Base-by-base conservation (phyloP, 2,888 invertebrate species). In the Pocota personata region DNA sequence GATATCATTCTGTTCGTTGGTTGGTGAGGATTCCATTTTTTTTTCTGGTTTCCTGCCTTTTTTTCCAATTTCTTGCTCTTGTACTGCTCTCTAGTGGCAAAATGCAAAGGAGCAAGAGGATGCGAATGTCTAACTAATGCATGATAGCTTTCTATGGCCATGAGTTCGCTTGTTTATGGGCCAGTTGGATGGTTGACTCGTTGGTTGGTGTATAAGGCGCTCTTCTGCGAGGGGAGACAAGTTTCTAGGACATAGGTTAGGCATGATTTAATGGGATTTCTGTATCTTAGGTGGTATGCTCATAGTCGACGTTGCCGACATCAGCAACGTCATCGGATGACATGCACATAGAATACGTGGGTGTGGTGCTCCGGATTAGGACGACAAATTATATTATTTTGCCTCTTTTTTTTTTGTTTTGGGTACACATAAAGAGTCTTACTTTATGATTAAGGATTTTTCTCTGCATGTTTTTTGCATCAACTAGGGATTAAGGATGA, bases 1-100 rank as follows among this genome's bases (percentile, higher is more conserved):
- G 32, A 80, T 80, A 86, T 76, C 80, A 73, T 77, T 80, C 32
- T 55, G 67, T 62, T 67, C 37, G 64, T 72, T 37, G 58, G 62
- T 60, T 66, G 32, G 46, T 64, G 58, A 48, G 55, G 10, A 46
- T 55, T 40, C 19, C n/a, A n/a, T n/a, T 46, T 35, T 27, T 19
- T 40, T 73, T 64, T 79, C 46, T 37, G 8, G n/a, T 64, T 16
- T 40, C 69, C 32, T 55, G 24, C 7, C 1, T 19, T 60, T 35
- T 43, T 40, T 43, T 55, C 24, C 35, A 55, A 27, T 14, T 50
- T 52, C 43, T 66, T 32, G 14, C 16, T 58, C 16, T 46, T 37
- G 52, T 32, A 21, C 19, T 43, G 32, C 52, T 77, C 72, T 62
- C 67, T 55, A 32, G 72, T 60, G 37, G 30, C n/a, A 16, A 66